phyloP scores from a whole-genome alignment of 2,797 vertebrate genomes.

The Thunnus albacares region DNA sequence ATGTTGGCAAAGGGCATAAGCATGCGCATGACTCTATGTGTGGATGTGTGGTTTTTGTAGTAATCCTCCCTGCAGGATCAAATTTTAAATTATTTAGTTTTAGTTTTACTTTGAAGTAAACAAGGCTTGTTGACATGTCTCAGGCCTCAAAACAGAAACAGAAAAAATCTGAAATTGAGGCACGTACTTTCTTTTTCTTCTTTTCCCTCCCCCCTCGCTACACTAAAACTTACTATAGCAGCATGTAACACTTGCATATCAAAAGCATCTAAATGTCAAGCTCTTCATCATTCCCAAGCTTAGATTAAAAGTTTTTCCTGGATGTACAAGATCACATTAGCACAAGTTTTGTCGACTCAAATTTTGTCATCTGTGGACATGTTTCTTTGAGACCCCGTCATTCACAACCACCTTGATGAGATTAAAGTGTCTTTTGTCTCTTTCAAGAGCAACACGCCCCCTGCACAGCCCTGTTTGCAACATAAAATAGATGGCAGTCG shows the following conservation, averaged over 20 bases:
- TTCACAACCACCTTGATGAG: constrained; percentile 29
- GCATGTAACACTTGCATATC: constrained; percentile 10
- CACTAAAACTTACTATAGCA: constrained; percentile 11
- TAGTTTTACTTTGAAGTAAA: constrained; percentile 1
- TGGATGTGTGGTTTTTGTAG: constrained; percentile 3
- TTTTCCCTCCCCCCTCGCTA: background rate
- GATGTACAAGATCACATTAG: constrained; percentile 39
- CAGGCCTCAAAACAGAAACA: background rate
- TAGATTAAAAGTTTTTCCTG: constrained; percentile 43
- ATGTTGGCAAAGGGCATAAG: background rate
- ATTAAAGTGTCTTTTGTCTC: constrained; percentile 59
- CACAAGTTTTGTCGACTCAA: constrained; percentile 2
- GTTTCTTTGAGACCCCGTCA: constrained; percentile 37
- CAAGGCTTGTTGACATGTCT: background rate
- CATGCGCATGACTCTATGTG: background rate
- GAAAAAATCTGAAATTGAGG: constrained; percentile 2
- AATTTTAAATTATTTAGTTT: constrained; percentile 4
- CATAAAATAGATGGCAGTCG: constrained; percentile 39
- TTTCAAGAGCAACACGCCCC: constrained; percentile 33
- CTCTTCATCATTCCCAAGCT: constrained; percentile 10
- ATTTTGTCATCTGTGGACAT: constrained; percentile 12
- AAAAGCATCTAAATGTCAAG: constrained; percentile 37
- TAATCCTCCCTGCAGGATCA: constrained; percentile 3
- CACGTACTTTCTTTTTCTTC: background rate
- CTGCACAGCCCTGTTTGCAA: constrained; percentile 24